Evolutionary conservation across 1,140 invertebrate species (phyloP).

Genomic region (Carposina sasakii): DNA sequence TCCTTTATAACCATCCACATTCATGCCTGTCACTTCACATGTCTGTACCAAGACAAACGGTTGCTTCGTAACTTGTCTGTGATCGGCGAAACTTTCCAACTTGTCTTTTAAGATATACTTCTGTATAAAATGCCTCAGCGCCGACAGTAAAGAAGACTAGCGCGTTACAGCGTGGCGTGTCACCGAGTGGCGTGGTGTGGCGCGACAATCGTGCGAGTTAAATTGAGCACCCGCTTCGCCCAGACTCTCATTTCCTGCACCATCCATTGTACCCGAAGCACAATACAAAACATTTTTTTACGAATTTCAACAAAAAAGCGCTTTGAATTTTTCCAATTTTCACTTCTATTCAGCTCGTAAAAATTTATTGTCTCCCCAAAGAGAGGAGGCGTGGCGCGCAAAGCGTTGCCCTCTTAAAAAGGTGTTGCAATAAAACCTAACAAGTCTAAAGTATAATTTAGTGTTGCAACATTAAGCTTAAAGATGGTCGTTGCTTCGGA

Average conservation of each 20-base stretch:
- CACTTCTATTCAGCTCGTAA: conserved; percentile 63
- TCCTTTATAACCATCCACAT: no score
- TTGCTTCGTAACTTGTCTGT: no score
- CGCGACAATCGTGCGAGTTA: conserved; percentile 44
- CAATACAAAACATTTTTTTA: conserved; percentile 70
- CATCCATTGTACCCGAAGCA: conserved; percentile 65
- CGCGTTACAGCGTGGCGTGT: conserved; percentile 8
- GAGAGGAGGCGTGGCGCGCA: conserved; percentile 28
- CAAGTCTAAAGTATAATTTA: conserved; percentile 49
- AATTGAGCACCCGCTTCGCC: conserved; percentile 57
- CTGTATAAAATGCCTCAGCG: no score
- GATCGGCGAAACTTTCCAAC: no score
- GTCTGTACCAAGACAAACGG: no score
- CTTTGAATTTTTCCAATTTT: conserved; percentile 72
- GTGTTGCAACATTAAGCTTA: conserved; percentile 27
- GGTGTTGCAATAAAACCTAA: conserved; percentile 44
- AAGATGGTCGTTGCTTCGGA: conserved; percentile 56
- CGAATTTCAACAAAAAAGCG: conserved; percentile 68
- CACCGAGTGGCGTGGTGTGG: conserved; percentile 14
- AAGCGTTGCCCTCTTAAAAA: conserved; percentile 20
- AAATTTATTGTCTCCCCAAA: conserved; percentile 59
- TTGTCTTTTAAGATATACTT: no score
- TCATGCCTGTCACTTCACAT: no score
- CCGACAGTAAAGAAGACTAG: no score
- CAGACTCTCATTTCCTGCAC: conserved; percentile 67